Conservation (phyloP, 2,113 vertebrate species). For the Lophochroa leadbeateri region DNA sequence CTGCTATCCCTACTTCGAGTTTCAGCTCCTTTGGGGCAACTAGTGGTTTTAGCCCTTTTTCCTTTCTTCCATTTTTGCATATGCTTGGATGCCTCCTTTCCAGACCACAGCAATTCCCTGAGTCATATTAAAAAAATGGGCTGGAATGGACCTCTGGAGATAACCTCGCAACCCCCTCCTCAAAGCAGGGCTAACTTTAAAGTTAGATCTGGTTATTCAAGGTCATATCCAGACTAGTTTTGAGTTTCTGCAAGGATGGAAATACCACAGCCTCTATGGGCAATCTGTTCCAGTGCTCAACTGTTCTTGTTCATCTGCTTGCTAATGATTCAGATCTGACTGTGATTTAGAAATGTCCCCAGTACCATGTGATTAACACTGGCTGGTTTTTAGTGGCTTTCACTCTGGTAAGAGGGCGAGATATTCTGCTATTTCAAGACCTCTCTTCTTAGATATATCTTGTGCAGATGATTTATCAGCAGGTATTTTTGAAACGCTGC, state of each 20-base stretch:
- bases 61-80: neutral
- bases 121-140: neutral
- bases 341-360: neutral
- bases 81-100: neutral
- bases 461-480: neutral
- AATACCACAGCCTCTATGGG: neutral
- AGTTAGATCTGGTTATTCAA: neutral
- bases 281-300: neutral
- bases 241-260: neutral
- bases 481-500: neutral
- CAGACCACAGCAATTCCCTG: neutral
- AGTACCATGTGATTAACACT: neutral
- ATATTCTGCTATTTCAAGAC: neutral
- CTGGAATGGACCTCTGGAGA: neutral
- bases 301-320: neutral
- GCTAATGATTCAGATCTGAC: neutral
- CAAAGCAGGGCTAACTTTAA: neutral
- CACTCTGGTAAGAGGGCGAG: neutral
- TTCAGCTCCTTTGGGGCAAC: neutral
- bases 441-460: neutral
- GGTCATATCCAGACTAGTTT: neutral
- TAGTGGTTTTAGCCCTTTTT: neutral
- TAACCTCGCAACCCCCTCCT: neutral
- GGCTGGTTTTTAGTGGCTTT: neutral
- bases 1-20: neutral